phyloP scores from a whole-genome alignment of 2,113 vertebrate genomes.

The Heterochromis multidens region DNA sequence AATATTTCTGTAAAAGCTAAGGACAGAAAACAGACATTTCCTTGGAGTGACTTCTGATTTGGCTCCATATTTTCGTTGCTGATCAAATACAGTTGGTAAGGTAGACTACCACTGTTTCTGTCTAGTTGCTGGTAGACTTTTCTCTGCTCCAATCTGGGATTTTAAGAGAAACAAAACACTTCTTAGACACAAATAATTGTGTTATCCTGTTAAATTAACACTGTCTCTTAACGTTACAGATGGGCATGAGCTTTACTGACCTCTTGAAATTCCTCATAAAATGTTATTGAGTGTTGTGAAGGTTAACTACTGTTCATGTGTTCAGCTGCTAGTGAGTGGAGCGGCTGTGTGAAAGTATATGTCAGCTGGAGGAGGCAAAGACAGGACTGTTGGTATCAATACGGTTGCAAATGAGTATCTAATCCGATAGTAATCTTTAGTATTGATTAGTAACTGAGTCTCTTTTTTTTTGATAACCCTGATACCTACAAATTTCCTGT shows the following conservation, averaged over 20 bases:
- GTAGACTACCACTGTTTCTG: background rate
- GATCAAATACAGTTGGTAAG: background rate
- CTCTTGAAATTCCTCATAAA: background rate
- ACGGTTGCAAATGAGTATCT: background rate
- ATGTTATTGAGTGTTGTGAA: background rate
- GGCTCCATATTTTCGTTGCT: background rate
- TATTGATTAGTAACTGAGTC: background rate
- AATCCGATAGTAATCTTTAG: background rate
- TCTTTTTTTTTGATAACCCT: background rate
- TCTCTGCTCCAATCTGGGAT: background rate
- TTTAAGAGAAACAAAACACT: background rate
- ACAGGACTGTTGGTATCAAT: background rate
- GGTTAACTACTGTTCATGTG: background rate
- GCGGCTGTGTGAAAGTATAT: background rate
- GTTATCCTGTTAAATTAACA: background rate
- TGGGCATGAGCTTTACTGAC: background rate
- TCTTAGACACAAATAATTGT: background rate
- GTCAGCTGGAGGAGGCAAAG: background rate
- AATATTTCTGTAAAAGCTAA: background rate
- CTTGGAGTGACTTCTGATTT: background rate
- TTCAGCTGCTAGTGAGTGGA: background rate
- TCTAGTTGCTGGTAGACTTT: background rate
- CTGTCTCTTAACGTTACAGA: background rate
- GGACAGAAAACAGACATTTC: background rate
- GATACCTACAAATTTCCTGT: background rate